Percentiles rank a stretch among this genome's conserved stretches.
Evolutionary conservation across 2,797 vertebrate genomes (phyloP).

Genomic region (Falco peregrinus): DNA sequence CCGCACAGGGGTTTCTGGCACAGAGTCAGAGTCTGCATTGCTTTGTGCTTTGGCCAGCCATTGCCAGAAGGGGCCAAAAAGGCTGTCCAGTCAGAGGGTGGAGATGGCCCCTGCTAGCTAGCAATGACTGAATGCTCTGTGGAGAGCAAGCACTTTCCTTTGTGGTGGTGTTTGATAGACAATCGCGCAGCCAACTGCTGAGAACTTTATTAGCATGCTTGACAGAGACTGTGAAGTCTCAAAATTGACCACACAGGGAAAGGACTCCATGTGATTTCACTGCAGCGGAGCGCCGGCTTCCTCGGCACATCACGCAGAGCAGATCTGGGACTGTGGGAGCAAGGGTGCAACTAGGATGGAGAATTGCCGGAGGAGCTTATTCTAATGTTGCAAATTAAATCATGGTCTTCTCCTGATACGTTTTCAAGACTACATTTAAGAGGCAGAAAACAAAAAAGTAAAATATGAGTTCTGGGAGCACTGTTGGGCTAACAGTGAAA

Average conservation of each 20-base stretch:
- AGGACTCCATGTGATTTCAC: not conserved
- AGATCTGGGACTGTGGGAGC: not conserved
- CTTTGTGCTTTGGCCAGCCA: not conserved
- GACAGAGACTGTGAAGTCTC: not conserved
- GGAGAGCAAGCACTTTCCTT: not conserved
- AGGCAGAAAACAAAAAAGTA: not conserved
- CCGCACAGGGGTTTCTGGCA: not conserved
- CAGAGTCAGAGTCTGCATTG: not conserved
- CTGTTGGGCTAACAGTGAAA: not conserved
- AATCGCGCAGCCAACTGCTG: not conserved
- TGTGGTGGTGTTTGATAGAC: not conserved
- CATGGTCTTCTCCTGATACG: not conserved
- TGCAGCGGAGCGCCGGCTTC: not conserved
- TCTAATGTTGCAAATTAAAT: not conserved
- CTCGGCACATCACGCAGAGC: not conserved
- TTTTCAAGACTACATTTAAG: not conserved
- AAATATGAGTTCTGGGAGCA: not conserved
- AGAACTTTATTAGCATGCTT: not conserved
- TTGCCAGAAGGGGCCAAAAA: not conserved
- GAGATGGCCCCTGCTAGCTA: not conserved
- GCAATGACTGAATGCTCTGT: not conserved
- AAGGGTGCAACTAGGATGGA: accelerated
- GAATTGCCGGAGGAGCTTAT: not conserved
- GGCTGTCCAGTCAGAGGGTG: not conserved
- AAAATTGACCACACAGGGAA: not conserved